These are phyloP conservation scores for Pelochelys cantorii DNA, from an alignment of 2,797 vertebrate species.

Conservation along the genomic window DNA sequence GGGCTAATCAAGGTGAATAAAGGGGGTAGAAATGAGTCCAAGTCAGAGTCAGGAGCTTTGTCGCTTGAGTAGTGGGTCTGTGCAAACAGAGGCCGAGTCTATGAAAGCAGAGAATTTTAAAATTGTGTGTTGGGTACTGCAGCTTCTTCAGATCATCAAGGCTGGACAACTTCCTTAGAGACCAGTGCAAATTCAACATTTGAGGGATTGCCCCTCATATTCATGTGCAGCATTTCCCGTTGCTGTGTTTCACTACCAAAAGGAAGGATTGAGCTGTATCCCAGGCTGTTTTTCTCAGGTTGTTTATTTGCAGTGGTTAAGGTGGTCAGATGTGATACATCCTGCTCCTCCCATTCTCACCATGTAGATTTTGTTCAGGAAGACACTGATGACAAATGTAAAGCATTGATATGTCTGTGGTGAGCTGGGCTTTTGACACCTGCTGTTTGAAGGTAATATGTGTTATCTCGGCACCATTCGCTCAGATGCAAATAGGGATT, in stretches of 20 bases:
- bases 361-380: not conserved
- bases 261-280: not conserved
- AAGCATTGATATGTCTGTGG: not conserved
- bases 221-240: not conserved
- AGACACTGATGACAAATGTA: not conserved
- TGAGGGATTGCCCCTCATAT: fast-evolving
- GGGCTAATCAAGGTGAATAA: not conserved
- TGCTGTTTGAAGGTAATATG: fast-evolving
- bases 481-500: not conserved
- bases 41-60: not conserved
- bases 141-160: not conserved
- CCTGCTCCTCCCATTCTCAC: not conserved
- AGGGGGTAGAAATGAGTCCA: not conserved
- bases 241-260: not conserved
- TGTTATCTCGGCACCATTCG: not conserved
- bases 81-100: not conserved
- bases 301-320: not conserved
- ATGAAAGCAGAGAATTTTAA: not conserved
- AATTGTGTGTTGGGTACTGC: fast-evolving
- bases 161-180: fast-evolving
- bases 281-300: not conserved
- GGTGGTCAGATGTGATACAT: not conserved
- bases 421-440: not conserved
- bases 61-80: not conserved
- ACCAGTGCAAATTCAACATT: not conserved